A percentile compares a stretch with the other conserved stretches of the same genome.
phyloP scores from a whole-genome alignment of 2,113 vertebrate species.

The Gopherus flavomarginatus region DNA sequence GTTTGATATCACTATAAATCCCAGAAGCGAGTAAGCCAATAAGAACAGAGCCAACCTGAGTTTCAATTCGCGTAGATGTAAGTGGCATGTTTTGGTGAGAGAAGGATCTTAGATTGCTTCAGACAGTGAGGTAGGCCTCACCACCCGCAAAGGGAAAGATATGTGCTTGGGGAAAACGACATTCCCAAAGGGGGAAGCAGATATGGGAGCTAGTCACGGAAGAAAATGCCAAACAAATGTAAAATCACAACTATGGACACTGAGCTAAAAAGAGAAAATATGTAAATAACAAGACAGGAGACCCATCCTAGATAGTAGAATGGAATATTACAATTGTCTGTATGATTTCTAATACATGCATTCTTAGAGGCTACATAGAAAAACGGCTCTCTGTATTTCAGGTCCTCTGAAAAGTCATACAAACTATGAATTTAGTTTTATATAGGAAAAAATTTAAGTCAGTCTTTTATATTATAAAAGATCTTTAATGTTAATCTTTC shows the following conservation, averaged over 20 bases:
- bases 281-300: not conserved
- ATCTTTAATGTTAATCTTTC: constrained; percentile 34
- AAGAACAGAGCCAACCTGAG: not conserved
- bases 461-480: not conserved
- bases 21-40: not conserved
- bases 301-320: not conserved
- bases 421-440: constrained; percentile 20
- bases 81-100: not conserved
- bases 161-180: not conserved
- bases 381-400: constrained; percentile 5
- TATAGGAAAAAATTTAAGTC: constrained; percentile 13
- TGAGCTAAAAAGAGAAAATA: not conserved
- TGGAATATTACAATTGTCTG: not conserved
- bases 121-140: not conserved
- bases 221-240: not conserved
- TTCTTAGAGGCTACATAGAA: not conserved
- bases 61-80: not conserved
- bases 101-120: constrained; percentile 12
- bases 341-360: not conserved
- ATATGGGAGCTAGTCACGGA: not conserved
- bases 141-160: not conserved
- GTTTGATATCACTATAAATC: not conserved
- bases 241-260: constrained; percentile 31
- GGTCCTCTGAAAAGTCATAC: not conserved
- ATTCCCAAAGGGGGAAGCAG: not conserved